Percentiles rank a stretch among this genome's conserved stretches.
Conservation (phyloP, 2,797 vertebrate genomes). For the Hafferia zeledoni region DNA sequence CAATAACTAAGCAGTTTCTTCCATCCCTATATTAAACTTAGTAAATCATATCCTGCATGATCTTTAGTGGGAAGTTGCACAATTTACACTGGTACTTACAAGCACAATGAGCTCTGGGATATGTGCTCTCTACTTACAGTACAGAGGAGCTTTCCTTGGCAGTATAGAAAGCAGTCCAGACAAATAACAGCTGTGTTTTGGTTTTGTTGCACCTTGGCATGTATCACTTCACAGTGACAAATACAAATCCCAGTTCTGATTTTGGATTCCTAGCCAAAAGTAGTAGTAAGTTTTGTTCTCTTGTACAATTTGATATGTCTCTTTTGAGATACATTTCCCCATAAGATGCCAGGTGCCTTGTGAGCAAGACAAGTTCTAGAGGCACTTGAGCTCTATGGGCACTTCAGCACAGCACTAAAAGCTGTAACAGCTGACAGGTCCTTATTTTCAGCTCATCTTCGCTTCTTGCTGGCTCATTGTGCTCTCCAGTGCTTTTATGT, state of each 20-base stretch:
- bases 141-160: not conserved
- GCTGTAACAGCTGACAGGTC: not conserved
- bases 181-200: not conserved
- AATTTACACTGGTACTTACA: not conserved
- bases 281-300: not conserved
- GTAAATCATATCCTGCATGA: not conserved
- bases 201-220: not conserved
- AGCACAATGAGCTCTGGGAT: not conserved
- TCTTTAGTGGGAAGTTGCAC: not conserved
- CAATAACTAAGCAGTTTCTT: not conserved
- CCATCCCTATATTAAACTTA: not conserved
- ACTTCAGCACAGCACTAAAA: not conserved
- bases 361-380: not conserved
- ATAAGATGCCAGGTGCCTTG: not conserved
- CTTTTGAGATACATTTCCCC: not conserved
- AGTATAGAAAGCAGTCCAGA: not conserved
- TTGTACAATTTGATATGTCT: not conserved
- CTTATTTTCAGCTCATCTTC: not conserved
- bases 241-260: not conserved
- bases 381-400: not conserved
- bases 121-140: not conserved
- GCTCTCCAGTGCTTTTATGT: not conserved
- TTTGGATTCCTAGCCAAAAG: constrained; percentile 15
- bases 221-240: not conserved
- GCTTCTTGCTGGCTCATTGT: not conserved